A percentile compares a stretch with the other conserved stretches of the same genome.
Evolutionary conservation across 2,113 vertebrate species (phyloP).

Genomic region (Larimichthys crocea): DNA sequence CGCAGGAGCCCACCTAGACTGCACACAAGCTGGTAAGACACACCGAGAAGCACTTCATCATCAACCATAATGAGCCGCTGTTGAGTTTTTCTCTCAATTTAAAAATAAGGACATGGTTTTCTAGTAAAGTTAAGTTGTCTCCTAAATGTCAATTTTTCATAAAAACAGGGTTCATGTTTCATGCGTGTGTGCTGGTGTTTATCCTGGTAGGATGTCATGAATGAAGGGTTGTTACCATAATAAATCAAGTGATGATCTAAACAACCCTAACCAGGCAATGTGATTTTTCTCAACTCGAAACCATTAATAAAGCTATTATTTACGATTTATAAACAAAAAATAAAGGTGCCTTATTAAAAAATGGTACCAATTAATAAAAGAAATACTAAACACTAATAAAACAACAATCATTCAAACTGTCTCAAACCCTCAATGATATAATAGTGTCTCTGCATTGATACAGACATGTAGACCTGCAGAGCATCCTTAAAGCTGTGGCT

Average conservation of each 20-base stretch:
- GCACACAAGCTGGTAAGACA: constrained; percentile 82
- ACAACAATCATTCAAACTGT: neutral
- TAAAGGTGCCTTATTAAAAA: neutral
- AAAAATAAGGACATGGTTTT: neutral
- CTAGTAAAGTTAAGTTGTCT: neutral
- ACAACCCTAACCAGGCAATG: too few relatives aligned
- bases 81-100: neutral
- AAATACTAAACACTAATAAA: neutral
- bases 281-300: neutral
- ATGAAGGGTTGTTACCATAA: neutral
- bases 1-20: constrained; percentile 83
- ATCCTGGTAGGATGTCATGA: neutral
- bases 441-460: neutral
- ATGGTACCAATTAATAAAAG: neutral
- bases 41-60: constrained; percentile 44
- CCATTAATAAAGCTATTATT: neutral
- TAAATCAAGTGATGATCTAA: neutral
- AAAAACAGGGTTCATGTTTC: neutral
- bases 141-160: neutral
- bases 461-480: neutral
- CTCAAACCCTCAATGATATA: neutral
- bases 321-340: neutral
- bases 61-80: constrained; percentile 7
- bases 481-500: neutral
- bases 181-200: neutral